A percentile compares a stretch with the other conserved stretches of the same genome.
phyloP scores from a whole-genome alignment of 2,888 invertebrate genomes.

The Sipha maydis region DNA sequence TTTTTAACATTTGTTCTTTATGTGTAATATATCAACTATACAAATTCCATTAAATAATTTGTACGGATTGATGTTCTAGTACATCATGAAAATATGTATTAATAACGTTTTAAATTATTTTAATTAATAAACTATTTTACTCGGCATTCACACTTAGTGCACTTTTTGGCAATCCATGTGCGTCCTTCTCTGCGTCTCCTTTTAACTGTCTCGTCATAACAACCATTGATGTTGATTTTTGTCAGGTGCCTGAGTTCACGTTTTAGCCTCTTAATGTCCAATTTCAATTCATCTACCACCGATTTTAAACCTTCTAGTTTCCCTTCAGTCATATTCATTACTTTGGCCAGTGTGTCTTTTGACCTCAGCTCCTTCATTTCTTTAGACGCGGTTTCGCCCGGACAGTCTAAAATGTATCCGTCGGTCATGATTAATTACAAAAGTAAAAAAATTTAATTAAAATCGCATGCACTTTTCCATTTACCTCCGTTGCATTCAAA shows the following conservation, averaged over 20 bases:
- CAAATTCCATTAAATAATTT: not conserved
- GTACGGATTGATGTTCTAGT: not conserved
- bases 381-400: conserved; percentile 63
- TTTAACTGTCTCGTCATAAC: conserved; percentile 68
- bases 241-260: conserved; percentile 69
- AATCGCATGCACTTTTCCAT: conserved; percentile 15
- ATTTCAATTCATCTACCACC: conserved; percentile 70
- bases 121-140: conserved; percentile 64
- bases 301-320: conserved; percentile 71
- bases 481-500: conserved; percentile 73
- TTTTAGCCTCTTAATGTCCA: conserved; percentile 70
- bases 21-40: not conserved
- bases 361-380: conserved; percentile 63
- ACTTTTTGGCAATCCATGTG: conserved; percentile 69
- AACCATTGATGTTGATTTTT: conserved; percentile 66
- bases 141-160: conserved; percentile 70
- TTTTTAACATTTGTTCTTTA: not conserved
- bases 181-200: conserved; percentile 69
- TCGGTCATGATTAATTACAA: not conserved
- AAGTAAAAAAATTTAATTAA: not conserved
- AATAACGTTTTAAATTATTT: not conserved
- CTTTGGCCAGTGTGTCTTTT: conserved; percentile 66
- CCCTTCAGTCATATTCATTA: conserved; percentile 69
- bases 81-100: not conserved
- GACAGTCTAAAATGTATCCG: not conserved